A percentile compares a stretch with the other conserved stretches of the same genome.
Evolutionary conservation across 2,113 vertebrate genomes (phyloP).

Genomic region (Mus spicilegus): DNA sequence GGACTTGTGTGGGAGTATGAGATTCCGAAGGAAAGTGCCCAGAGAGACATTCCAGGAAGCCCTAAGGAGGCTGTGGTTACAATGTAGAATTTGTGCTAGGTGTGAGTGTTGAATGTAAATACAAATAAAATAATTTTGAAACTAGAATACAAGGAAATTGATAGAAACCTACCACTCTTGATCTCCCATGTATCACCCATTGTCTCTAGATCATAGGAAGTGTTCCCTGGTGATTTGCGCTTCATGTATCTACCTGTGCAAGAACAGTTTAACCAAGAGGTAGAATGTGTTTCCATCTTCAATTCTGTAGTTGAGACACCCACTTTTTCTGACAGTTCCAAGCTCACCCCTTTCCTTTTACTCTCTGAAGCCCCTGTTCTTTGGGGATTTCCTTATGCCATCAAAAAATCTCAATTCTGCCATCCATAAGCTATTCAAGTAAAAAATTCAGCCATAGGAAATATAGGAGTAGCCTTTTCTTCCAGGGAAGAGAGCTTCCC

Average conservation of each 20-base stretch:
- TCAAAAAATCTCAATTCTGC: not conserved
- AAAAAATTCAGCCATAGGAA: not conserved
- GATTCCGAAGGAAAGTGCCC: not conserved
- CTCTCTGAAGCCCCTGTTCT: not conserved
- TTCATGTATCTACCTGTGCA: not conserved
- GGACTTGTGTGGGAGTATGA: not conserved
- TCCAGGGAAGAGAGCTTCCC: not conserved
- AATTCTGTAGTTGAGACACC: not conserved
- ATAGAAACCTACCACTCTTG: not conserved
- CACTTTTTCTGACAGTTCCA: not conserved
- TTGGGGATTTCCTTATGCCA: not conserved
- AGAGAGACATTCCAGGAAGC: not conserved
- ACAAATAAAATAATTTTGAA: not conserved
- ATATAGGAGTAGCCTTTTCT: not conserved
- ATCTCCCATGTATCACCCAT: not conserved
- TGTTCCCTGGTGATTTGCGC: not conserved
- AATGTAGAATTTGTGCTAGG: too few species aligned
- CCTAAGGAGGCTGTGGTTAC: not conserved
- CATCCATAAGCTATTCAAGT: not conserved
- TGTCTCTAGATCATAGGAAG: not conserved
- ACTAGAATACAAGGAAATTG: slow-evolving; percentile 1
- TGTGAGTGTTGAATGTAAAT: too few species aligned
- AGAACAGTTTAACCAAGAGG: not conserved
- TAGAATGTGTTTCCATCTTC: not conserved
- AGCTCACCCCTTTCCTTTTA: not conserved